phyloP scores from a whole-genome alignment of 2,797 vertebrate genomes.

The Sebastes itinus region DNA sequence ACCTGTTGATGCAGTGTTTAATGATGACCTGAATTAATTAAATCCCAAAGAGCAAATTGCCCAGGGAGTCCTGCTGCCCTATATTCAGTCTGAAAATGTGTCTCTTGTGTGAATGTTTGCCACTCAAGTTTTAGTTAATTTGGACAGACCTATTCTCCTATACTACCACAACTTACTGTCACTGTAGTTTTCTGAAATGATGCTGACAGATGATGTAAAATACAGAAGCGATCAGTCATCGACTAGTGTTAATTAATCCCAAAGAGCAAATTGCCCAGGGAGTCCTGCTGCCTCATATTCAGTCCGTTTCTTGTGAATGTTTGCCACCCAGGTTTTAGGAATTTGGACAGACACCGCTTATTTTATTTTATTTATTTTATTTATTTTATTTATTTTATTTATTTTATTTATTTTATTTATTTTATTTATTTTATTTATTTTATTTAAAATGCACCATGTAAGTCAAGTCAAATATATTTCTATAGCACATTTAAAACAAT shows the following conservation, averaged over 20 bases:
- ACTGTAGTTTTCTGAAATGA: background rate
- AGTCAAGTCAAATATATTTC: too few relatives aligned
- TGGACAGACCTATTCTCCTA: too few relatives aligned
- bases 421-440: too few relatives aligned
- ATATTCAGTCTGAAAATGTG: background rate
- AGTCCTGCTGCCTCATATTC: background rate
- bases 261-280: constrained; percentile 5
- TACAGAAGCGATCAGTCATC: background rate
- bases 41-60: background rate
- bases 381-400: too few relatives aligned
- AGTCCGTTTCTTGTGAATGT: background rate
- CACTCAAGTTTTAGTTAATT: background rate
- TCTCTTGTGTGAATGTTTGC: background rate
- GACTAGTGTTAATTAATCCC: constrained; percentile 44
- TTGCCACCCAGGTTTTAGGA: background rate
- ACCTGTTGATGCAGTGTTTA: constrained; percentile 70
- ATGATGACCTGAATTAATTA: constrained; percentile 61
- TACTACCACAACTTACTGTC: background rate
- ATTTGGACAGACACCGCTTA: too few relatives aligned
- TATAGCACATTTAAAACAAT: too few relatives aligned
- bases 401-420: too few relatives aligned
- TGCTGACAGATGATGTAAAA: background rate
- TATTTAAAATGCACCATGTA: too few relatives aligned
- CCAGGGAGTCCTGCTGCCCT: constrained; percentile 12
- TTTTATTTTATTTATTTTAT: too few relatives aligned